These are phyloP conservation scores for Trachymyrmex septentrionalis DNA, from an alignment of 1,140 invertebrate genomes.

Conservation along the genomic window DNA sequence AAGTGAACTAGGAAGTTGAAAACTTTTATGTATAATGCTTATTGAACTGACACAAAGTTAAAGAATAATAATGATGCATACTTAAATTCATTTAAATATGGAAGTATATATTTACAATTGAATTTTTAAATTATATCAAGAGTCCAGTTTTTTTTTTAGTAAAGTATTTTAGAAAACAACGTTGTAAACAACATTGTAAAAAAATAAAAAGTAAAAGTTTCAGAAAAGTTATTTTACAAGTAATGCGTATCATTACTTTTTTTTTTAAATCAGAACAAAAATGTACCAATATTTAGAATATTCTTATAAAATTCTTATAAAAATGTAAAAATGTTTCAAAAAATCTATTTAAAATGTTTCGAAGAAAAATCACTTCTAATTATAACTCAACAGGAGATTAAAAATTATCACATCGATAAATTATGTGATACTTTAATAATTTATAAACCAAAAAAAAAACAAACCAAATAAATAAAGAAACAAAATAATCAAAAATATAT, in stretches of 20 bases:
- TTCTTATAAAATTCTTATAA: not conserved
- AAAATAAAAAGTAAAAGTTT: not conserved
- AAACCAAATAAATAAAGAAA: not conserved
- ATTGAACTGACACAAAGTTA: not conserved
- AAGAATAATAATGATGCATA: not conserved
- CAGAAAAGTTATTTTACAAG: not conserved
- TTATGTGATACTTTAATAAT: not conserved
- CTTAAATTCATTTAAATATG: not conserved
- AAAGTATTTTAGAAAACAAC: not conserved
- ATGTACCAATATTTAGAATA: not conserved
- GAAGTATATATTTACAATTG: not conserved
- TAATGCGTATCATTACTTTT: not conserved
- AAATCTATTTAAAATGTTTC: not conserved
- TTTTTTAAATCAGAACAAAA: not conserved
- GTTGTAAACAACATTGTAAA: not conserved
- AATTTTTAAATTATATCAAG: not conserved
- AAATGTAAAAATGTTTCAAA: not conserved
- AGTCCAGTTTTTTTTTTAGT: not conserved
- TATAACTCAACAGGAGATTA: not conserved
- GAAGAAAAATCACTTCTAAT: not conserved
- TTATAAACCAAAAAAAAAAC: not conserved
- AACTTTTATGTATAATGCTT: not conserved
- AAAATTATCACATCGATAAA: not conserved
- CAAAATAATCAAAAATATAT: not conserved
- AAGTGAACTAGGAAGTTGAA: not conserved